Evolutionary conservation across 2,797 vertebrate genomes (phyloP).

Genomic region (Halcyon chelicuti): DNA sequence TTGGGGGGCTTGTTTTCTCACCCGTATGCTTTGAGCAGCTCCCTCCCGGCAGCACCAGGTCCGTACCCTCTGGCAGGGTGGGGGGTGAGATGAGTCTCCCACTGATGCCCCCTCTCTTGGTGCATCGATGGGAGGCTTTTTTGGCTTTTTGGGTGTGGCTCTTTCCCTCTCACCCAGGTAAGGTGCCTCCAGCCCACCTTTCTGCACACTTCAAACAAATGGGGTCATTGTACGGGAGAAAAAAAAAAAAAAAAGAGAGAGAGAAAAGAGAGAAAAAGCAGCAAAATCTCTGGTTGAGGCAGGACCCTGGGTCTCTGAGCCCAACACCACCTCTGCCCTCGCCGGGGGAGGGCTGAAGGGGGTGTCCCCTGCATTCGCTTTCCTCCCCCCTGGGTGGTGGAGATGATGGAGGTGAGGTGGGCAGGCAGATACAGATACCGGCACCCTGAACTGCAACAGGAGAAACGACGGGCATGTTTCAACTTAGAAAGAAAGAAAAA

Average conservation of each 20-base stretch:
- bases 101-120: background rate
- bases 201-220: slow-evolving; percentile 69
- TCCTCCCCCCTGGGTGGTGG: slow-evolving; percentile 23
- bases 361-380: background rate
- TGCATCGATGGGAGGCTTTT: accelerated
- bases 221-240: slow-evolving; percentile 29
- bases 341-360: background rate
- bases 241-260: background rate
- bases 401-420: slow-evolving; percentile 45
- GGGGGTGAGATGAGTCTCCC: slow-evolving; percentile 23
- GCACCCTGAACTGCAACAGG: slow-evolving; percentile 60
- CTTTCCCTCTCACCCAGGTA: background rate
- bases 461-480: slow-evolving; percentile 72
- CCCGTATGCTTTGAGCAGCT: background rate
- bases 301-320: background rate
- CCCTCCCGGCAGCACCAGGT: background rate
- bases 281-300: background rate
- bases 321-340: background rate
- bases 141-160: slow-evolving; percentile 20
- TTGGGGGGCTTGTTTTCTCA: background rate
- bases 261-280: background rate
- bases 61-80: slow-evolving; percentile 16
- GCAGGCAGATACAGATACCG: slow-evolving; percentile 41
- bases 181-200: slow-evolving; percentile 62
- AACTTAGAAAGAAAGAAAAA: slow-evolving; percentile 47